phyloP scores from a whole-genome alignment of 2,888 invertebrate genomes.

The Drosophila buzzatii region DNA sequence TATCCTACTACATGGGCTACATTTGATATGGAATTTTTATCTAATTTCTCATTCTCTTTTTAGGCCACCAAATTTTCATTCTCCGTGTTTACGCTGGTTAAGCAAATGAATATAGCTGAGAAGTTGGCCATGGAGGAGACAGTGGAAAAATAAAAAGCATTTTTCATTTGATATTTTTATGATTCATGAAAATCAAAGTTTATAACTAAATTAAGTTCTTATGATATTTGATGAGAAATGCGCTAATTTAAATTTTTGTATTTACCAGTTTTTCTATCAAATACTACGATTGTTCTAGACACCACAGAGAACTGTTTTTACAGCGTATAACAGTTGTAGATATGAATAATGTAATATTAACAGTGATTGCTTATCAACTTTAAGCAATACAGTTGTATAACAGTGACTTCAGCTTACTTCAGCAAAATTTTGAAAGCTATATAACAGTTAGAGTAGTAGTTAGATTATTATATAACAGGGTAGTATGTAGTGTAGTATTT shows the following conservation, averaged over 20 bases:
- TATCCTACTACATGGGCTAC: accelerated
- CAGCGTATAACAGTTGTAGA: background rate
- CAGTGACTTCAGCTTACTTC: background rate
- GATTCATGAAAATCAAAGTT: background rate
- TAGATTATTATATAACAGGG: background rate
- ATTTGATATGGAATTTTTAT: background rate
- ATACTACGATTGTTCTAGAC: background rate
- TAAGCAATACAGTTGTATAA: background rate
- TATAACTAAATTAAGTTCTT: background rate
- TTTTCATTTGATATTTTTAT: background rate
- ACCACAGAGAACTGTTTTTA: background rate
- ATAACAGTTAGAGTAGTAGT: background rate
- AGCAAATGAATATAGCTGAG: conserved; percentile 70
- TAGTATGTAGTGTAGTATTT: too few relatives aligned
- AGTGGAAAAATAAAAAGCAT: background rate
- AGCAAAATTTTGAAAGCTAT: background rate
- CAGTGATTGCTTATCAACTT: background rate
- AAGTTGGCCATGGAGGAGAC: conserved; percentile 33
- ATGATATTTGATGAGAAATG: background rate
- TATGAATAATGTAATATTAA: background rate
- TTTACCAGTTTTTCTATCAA: background rate
- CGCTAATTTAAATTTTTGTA: background rate
- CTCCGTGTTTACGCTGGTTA: conserved; percentile 74
- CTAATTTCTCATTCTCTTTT: background rate
- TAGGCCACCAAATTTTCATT: conserved; percentile 78